Evolutionary conservation across 2,113 vertebrate genomes (phyloP).

Genomic region (Monopterus albus): DNA sequence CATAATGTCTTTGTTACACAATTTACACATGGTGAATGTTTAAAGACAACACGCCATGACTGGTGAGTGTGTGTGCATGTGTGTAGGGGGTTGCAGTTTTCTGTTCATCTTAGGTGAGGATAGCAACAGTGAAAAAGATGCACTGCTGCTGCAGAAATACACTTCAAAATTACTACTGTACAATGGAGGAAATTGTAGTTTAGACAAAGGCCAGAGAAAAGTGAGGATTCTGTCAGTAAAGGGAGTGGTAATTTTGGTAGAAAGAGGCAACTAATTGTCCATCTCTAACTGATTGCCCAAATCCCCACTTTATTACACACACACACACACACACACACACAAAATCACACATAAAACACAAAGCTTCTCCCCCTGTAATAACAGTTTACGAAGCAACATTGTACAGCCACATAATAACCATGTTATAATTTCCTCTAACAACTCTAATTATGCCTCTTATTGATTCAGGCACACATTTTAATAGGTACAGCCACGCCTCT

Average conservation of each 20-base stretch:
- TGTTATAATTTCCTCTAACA: constrained; percentile 99
- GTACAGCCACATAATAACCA: constrained; percentile 96
- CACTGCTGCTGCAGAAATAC: constrained; percentile 47
- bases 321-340: constrained; percentile 6
- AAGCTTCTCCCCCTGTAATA: constrained; percentile 91
- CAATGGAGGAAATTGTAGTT: constrained; percentile 91
- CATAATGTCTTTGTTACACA: background rate
- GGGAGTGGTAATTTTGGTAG: constrained; percentile 94
- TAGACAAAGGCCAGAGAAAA: constrained; percentile 95
- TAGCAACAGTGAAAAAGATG: constrained; percentile 50
- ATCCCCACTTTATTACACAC: constrained; percentile 66
- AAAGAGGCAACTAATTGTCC: constrained; percentile 92
- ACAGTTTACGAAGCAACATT: constrained; percentile 97
- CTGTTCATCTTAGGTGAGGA: constrained; percentile 42
- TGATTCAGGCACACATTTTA: constrained; percentile 99
- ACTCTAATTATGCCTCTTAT: constrained; percentile 99
- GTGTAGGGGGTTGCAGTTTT: background rate
- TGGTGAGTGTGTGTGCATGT: background rate
- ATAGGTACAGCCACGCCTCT: constrained; percentile 98
- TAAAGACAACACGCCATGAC: background rate
- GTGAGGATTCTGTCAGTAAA: constrained; percentile 95
- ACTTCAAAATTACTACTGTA: constrained; percentile 73
- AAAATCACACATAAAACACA: constrained; percentile 82
- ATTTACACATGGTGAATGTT: background rate
- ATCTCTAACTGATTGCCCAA: constrained; percentile 60